Percentiles rank a stretch among this genome's conserved stretches.
phyloP scores from a whole-genome alignment of 2,888 invertebrate genomes.

The Ophion obscuratus region DNA sequence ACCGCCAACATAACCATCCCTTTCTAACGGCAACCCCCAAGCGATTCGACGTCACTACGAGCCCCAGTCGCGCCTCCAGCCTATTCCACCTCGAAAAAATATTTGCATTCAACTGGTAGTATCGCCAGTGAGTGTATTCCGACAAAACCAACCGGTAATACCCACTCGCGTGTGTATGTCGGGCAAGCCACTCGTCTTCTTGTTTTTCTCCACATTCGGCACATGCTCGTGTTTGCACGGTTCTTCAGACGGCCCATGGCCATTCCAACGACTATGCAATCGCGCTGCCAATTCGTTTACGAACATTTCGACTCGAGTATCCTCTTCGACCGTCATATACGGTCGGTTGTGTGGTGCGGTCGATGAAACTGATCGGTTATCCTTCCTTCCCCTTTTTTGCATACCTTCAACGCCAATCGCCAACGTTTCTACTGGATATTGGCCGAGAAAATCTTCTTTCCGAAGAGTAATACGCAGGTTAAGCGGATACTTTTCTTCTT shows the following conservation, averaged over 20 bases:
- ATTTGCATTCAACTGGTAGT: conserved; percentile 78
- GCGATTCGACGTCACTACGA: conserved; percentile 45
- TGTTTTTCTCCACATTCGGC: conserved; percentile 71
- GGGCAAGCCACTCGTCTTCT: conserved; percentile 67
- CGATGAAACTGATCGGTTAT: conserved; percentile 20
- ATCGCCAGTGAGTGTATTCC: conserved; percentile 53
- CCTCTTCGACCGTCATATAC: conserved; percentile 18
- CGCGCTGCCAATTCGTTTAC: conserved; percentile 57
- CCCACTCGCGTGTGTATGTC: conserved; percentile 19
- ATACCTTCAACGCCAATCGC: not conserved
- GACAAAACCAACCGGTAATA: conserved; percentile 50
- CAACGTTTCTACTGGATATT: not conserved
- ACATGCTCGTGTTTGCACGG: conserved; percentile 75
- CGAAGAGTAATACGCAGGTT: not conserved
- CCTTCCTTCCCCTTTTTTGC: not conserved
- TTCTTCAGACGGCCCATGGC: conserved; percentile 69
- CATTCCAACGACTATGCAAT: conserved; percentile 44
- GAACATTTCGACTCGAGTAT: conserved; percentile 45
- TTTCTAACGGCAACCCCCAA: conserved; percentile 41
- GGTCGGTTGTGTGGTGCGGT: conserved; percentile 3
- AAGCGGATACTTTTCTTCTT: not conserved
- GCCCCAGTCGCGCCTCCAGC: conserved; percentile 31
- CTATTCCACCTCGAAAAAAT: conserved; percentile 73
- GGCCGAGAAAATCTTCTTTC: not conserved
- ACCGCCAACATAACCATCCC: conserved; percentile 57